Conservation (phyloP, 2,797 vertebrate genomes). For the Lagorchestes hirsutus region DNA sequence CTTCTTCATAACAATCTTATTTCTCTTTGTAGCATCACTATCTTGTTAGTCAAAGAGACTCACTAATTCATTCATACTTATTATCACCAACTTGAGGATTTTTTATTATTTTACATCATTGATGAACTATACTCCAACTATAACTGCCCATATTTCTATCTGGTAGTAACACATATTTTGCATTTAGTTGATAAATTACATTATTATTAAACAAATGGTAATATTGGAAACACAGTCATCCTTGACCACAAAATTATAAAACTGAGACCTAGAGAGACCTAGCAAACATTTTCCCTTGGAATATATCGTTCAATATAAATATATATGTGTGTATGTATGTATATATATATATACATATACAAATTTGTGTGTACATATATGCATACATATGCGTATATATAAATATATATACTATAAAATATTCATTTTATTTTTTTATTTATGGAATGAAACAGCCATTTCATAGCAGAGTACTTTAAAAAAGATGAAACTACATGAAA, state of each 20-base stretch:
- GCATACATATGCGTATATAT: too few species aligned
- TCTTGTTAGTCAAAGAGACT: neutral
- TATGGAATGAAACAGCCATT: neutral
- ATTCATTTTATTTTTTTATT: too few species aligned
- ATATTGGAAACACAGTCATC: neutral
- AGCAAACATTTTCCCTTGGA: too few species aligned
- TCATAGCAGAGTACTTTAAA: neutral
- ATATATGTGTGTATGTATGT: too few species aligned
- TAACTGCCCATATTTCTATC: neutral
- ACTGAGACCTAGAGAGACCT: neutral
- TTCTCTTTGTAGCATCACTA: neutral
- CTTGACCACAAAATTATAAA: neutral
- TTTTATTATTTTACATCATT: neutral
- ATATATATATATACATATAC: too few species aligned
- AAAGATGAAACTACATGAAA: neutral
- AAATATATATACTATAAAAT: too few species aligned
- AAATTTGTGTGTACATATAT: too few species aligned
- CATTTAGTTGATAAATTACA: neutral
- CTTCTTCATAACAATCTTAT: neutral
- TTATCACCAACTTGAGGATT: neutral
- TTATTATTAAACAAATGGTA: neutral
- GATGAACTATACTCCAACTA: neutral
- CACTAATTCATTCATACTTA: neutral
- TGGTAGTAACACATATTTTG: neutral
- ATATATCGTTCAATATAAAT: too few species aligned